phyloP scores from a whole-genome alignment of 2,888 invertebrate genomes.

The Pollenia griseotomentosa region DNA sequence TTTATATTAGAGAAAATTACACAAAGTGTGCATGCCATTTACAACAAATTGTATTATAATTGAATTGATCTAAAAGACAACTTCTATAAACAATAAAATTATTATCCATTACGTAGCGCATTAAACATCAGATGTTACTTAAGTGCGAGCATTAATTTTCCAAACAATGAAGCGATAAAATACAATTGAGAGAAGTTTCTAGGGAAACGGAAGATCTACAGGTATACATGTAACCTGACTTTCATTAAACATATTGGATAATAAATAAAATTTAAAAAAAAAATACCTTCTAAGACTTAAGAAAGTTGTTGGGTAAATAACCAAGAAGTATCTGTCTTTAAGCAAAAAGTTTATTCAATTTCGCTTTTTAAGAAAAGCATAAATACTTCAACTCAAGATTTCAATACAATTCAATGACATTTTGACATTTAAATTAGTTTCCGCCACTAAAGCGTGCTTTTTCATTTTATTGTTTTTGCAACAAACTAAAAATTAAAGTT shows the following conservation, averaged over 20 bases:
- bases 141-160: neutral
- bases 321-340: too few relatives aligned
- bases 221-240: too few relatives aligned
- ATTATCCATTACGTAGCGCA: neutral
- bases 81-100: conserved; percentile 2
- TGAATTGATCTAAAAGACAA: conserved; percentile 13
- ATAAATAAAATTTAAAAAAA: too few relatives aligned
- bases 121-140: neutral
- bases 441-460: neutral
- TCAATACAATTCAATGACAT: neutral
- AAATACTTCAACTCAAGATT: too few relatives aligned
- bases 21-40: conserved; percentile 2
- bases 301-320: too few relatives aligned
- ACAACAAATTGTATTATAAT: conserved; percentile 28
- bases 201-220: neutral
- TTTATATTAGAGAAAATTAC: neutral
- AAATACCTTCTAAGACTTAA: too few relatives aligned
- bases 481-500: neutral
- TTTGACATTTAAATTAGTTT: conserved; percentile 1
- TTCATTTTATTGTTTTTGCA: neutral
- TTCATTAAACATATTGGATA: too few relatives aligned
- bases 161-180: neutral
- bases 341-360: too few relatives aligned
- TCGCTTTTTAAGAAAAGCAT: too few relatives aligned
- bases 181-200: neutral